A percentile compares a stretch with the other conserved stretches of the same genome.
Conservation (phyloP, 2,113 vertebrate species). For the Perca schrenkii region DNA sequence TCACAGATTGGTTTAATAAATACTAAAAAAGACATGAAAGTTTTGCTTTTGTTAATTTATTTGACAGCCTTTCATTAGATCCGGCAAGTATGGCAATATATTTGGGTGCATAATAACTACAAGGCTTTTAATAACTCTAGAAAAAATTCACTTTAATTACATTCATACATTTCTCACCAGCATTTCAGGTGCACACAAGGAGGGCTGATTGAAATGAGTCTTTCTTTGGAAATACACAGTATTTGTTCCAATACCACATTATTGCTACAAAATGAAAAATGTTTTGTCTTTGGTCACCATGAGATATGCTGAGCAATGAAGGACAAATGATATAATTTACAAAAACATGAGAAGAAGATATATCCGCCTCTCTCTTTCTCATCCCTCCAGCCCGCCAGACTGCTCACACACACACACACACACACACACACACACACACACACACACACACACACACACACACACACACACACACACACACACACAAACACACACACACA, state of each 20-base stretch:
- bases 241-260: background rate
- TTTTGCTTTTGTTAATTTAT: constrained; percentile 10
- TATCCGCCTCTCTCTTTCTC: too few relatives aligned
- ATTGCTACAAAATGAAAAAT: constrained; percentile 3
- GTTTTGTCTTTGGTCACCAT: background rate
- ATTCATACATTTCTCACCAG: background rate
- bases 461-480: too few relatives aligned
- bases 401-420: too few relatives aligned
- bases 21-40: background rate
- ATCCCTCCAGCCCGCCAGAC: too few relatives aligned
- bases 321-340: background rate
- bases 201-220: background rate
- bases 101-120: background rate
- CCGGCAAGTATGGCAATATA: background rate
- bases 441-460: too few relatives aligned
- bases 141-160: constrained; percentile 9
- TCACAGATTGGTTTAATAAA: constrained; percentile 2
- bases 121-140: constrained; percentile 3
- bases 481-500: too few relatives aligned
- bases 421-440: too few relatives aligned
- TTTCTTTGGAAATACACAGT: background rate
- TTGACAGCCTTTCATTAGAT: constrained; percentile 5
- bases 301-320: background rate
- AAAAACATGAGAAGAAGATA: background rate
- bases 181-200: background rate